Base-by-base conservation (phyloP, 2,797 vertebrate species). In the Carapus acus region DNA sequence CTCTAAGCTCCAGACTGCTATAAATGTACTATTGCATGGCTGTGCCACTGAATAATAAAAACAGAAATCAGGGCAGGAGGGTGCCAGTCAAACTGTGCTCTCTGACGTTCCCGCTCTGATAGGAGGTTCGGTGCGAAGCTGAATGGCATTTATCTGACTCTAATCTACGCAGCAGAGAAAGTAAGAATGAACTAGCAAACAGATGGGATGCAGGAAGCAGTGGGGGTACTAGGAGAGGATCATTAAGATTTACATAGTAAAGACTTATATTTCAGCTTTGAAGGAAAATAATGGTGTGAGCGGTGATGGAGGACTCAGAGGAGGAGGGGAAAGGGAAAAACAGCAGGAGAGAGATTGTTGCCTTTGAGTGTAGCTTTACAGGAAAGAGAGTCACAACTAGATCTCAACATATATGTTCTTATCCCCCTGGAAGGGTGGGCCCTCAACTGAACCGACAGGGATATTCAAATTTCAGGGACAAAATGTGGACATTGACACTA, bases 141-240 rank as follows among this genome's bases (percentile, higher is more conserved):
- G 24, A 27, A 27, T 27, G 9, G 24, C 24, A 27, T 37, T 19
- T 31, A 22, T 21, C 7, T 2, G 23, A 23, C 14, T 42, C 1
- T 18, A 13, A 27, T 42, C 1, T 54, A 8, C 8, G 7, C 7
- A 1, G 12, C 14, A 23, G 36, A 29, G 29, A 38, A 33, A n/a
- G 44, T 55, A 33, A 42, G 34, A 8, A 19, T 14, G 41, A n/a
- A 38, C 6, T 19, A n/a, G 41, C 11, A 44, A 64, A 37, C 8
- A 39, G 29, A 21, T 18, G 14, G 9, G 37, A 23, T 39, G 49
- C 23, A 29, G 22, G n/a, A n/a, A n/a, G n/a, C n/a, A n/a, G n/a
- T n/a, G n/a, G n/a, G n/a, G n/a, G n/a, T n/a, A n/a, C 43, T 34
- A 45, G 18, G 33, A 40, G 16, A 69, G 31, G 53, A 69, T 59